Percentiles rank a stretch among this genome's conserved stretches.
Conservation (phyloP, 2,113 vertebrate species). For the Brachyhypopomus gauderio region DNA sequence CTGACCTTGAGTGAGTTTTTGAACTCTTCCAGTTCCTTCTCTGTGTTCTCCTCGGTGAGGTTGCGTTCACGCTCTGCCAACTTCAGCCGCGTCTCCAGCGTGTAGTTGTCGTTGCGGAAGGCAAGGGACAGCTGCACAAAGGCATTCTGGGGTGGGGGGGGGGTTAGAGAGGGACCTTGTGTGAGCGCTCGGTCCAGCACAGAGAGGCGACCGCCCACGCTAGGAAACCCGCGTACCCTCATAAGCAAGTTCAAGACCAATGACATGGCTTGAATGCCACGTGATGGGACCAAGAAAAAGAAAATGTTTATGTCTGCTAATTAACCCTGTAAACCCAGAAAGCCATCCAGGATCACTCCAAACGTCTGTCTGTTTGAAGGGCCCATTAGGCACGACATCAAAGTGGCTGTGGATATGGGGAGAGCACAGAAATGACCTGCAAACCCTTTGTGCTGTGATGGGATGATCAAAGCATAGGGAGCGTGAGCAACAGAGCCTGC, state of each 20-base stretch:
- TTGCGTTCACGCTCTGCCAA: constrained; percentile 94
- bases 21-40: constrained; percentile 95
- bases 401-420: constrained; percentile 17
- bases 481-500: constrained; percentile 36
- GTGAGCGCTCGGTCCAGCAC: not conserved
- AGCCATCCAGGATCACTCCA: constrained; percentile 8
- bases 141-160: constrained; percentile 81
- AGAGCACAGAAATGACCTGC: constrained; percentile 8
- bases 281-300: not conserved
- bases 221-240: constrained; percentile 20
- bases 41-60: constrained; percentile 91
- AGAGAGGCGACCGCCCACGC: not conserved
- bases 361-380: not conserved
- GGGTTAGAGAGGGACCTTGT: constrained; percentile 38
- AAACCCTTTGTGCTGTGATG: constrained; percentile 54
- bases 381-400: constrained; percentile 18
- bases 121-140: constrained; percentile 97
- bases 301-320: constrained; percentile 1
- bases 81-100: constrained; percentile 90
- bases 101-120: constrained; percentile 98
- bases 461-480: constrained; percentile 62
- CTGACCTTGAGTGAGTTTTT: constrained; percentile 89
- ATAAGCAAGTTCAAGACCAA: constrained; percentile 17
- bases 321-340: constrained; percentile 7
- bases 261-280: not conserved